phyloP scores from a whole-genome alignment of 2,888 invertebrate species.

The Heliconius sara region DNA sequence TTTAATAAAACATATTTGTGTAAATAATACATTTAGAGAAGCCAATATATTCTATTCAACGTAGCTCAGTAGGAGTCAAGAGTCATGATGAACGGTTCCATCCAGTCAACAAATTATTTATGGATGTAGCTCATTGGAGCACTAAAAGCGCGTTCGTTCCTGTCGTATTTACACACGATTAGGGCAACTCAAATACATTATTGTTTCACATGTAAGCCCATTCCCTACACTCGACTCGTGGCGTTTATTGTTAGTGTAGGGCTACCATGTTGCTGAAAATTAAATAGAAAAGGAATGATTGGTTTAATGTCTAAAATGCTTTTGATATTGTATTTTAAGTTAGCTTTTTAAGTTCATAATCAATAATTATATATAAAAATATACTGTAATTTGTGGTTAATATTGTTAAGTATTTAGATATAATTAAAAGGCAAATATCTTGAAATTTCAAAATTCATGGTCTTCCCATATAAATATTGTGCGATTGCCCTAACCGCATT shows the following conservation, averaged over 20 bases:
- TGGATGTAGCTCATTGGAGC: constrained; percentile 45
- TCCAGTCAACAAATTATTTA: constrained; percentile 44
- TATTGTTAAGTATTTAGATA: background rate
- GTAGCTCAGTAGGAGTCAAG: constrained; percentile 30
- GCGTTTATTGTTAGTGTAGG: constrained; percentile 47
- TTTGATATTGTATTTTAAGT: background rate
- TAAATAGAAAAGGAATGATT: background rate
- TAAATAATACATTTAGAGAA: constrained; percentile 31
- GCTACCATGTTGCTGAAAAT: constrained; percentile 17
- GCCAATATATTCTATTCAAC: constrained; percentile 41
- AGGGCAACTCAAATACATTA: constrained; percentile 49
- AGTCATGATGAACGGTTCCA: constrained; percentile 42
- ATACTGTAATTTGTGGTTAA: background rate
- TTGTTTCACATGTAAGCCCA: constrained; percentile 46
- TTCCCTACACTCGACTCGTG: constrained; percentile 48
- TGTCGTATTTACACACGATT: constrained; percentile 49
- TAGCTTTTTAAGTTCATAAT: background rate
- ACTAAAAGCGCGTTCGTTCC: constrained; percentile 45
- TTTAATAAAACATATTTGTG: background rate
- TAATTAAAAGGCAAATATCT: background rate
- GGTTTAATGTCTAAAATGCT: background rate
- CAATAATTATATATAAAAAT: background rate
- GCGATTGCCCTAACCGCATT: constrained; percentile 45
- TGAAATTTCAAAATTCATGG: background rate
- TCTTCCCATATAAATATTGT: constrained; percentile 32